These are phyloP conservation scores for Urocolius indicus DNA, from an alignment of 2,113 vertebrate species.

Conservation along the genomic window DNA sequence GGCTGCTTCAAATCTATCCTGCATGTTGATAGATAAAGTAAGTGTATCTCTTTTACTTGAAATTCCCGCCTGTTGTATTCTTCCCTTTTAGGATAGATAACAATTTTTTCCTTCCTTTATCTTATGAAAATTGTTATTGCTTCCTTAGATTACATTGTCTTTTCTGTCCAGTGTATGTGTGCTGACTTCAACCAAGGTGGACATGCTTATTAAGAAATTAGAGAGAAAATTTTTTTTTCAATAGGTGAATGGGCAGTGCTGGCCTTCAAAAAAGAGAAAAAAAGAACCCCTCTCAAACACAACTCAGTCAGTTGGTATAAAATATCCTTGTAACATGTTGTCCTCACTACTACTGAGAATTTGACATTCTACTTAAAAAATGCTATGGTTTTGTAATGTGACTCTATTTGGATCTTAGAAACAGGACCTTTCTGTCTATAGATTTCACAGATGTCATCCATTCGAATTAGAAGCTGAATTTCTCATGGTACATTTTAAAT, in stretches of 20 bases:
- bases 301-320: neutral
- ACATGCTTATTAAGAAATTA: neutral
- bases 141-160: neutral
- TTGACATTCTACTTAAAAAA: neutral
- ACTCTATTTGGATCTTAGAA: neutral
- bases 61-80: neutral
- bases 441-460: neutral
- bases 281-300: neutral
- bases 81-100: neutral
- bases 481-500: neutral
- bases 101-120: neutral
- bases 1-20: neutral
- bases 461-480: neutral
- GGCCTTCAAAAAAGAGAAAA: neutral
- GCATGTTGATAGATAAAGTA: neutral
- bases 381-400: rapidly evolving
- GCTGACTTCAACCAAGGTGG: neutral
- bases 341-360: neutral
- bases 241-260: neutral
- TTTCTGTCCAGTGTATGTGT: neutral
- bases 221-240: neutral
- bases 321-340: neutral
- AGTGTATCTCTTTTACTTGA: neutral
- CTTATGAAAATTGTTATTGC: neutral
- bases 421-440: neutral